Conservation (phyloP, 2,888 invertebrate species). For the Tenthredo scrophulariae region DNA sequence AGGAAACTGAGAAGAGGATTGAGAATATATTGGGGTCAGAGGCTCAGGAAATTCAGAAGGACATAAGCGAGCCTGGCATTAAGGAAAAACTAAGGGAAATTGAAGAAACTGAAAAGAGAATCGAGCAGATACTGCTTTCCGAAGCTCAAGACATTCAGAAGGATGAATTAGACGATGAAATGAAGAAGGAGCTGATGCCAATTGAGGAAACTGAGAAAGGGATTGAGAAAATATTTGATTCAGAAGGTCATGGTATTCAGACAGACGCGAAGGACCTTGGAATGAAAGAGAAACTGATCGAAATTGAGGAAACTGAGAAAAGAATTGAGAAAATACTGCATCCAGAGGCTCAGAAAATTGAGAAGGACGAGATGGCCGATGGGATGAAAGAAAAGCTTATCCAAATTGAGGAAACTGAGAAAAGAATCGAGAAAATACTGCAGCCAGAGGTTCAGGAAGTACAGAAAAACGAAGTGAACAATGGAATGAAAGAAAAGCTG, state of each 20-base stretch:
- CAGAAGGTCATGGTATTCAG: background rate
- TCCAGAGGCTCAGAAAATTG: background rate
- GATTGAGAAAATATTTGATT: slow-evolving; percentile 59
- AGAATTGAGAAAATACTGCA: slow-evolving; percentile 56
- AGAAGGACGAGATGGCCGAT: background rate
- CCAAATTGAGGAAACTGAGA: slow-evolving; percentile 43
- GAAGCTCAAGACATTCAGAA: slow-evolving; percentile 23
- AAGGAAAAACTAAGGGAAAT: slow-evolving; percentile 60
- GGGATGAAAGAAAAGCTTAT: slow-evolving; percentile 37
- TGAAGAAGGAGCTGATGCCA: slow-evolving; percentile 59
- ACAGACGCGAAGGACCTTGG: background rate
- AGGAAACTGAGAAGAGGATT: slow-evolving; percentile 29
- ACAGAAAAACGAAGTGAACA: background rate
- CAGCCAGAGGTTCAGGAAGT: slow-evolving; percentile 41
- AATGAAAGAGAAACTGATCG: slow-evolving; percentile 36
- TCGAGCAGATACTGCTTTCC: slow-evolving; percentile 56
- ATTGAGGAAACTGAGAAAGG: slow-evolving; percentile 61
- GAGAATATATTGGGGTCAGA: background rate
- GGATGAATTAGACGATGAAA: background rate
- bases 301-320: slow-evolving; percentile 47
- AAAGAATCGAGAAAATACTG: slow-evolving; percentile 55
- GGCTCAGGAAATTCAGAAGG: slow-evolving; percentile 37
- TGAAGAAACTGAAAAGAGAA: slow-evolving; percentile 62
- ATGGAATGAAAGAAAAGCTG: slow-evolving; percentile 33
- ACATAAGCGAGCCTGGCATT: slow-evolving; percentile 45